Evolutionary conservation across 64 coral and sea anemone species (phyloP).

Genomic region (Montipora foliosa): DNA sequence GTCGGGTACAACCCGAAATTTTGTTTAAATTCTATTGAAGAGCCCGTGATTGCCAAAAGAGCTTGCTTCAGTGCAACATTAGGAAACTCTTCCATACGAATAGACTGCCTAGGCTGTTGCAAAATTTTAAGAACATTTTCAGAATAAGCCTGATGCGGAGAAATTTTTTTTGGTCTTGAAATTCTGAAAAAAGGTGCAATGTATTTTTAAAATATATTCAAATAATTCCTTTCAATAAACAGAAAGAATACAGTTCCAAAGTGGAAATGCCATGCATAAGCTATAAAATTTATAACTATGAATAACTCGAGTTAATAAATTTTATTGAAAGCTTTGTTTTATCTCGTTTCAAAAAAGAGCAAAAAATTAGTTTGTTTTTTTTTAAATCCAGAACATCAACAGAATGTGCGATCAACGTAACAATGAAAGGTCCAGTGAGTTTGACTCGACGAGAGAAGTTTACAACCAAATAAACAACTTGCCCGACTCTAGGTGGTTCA

Average conservation of each 20-base stretch:
- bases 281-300: background rate
- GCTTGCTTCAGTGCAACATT: no score
- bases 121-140: no score
- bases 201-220: no score
- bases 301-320: background rate
- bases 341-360: conserved; percentile 4
- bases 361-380: background rate
- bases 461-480: conserved; percentile 2
- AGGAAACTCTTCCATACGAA: no score
- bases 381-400: background rate
- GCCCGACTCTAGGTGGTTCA: background rate
- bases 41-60: no score
- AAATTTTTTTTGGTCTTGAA: no score
- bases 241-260: background rate
- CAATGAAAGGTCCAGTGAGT: conserved; percentile 6
- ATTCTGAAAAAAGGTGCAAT: no score
- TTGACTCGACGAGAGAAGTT: conserved; percentile 9
- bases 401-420: conserved; percentile 10
- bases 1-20: background rate
- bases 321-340: conserved; percentile 1
- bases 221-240: background rate
- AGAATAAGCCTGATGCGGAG: no score
- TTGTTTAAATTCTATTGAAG: no score
- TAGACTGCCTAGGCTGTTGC: no score
- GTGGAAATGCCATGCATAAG: background rate